Conservation (phyloP, 2,113 vertebrate genomes). For the Pseudorectes ferrugineus region DNA sequence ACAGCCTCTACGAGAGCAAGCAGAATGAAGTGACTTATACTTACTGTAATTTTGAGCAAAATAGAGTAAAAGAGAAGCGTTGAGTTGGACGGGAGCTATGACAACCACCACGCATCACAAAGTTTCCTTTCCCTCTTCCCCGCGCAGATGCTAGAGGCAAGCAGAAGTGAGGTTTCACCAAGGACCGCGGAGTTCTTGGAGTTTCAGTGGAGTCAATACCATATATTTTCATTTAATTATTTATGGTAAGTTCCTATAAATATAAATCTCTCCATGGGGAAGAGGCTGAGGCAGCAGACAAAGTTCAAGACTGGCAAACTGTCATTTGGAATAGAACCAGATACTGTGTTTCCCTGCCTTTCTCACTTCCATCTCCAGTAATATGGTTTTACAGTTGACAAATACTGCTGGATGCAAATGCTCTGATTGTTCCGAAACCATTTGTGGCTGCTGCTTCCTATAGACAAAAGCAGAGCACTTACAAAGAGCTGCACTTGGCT, state of each 20-base stretch:
- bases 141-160: neutral
- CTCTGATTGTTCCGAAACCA: neutral
- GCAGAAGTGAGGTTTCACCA: neutral
- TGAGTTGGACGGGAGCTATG: neutral
- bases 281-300: neutral
- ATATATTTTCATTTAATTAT: neutral
- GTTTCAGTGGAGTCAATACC: neutral
- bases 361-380: neutral
- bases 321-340: neutral
- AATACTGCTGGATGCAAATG: neutral
- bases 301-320: neutral
- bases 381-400: fast-evolving
- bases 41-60: neutral
- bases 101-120: fast-evolving
- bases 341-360: neutral
- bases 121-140: neutral
- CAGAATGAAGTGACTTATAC: neutral
- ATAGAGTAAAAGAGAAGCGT: fast-evolving
- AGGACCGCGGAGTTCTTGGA: neutral
- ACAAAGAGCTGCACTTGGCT: neutral
- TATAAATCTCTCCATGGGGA: neutral
- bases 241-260: neutral
- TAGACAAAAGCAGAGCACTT: neutral
- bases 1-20: neutral
- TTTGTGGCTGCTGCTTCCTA: neutral